Percentiles rank a stretch among this genome's conserved stretches.
These are phyloP conservation scores for Calephelis perditalis DNA, from an alignment of 2,888 invertebrate genomes.

Conservation along the genomic window DNA sequence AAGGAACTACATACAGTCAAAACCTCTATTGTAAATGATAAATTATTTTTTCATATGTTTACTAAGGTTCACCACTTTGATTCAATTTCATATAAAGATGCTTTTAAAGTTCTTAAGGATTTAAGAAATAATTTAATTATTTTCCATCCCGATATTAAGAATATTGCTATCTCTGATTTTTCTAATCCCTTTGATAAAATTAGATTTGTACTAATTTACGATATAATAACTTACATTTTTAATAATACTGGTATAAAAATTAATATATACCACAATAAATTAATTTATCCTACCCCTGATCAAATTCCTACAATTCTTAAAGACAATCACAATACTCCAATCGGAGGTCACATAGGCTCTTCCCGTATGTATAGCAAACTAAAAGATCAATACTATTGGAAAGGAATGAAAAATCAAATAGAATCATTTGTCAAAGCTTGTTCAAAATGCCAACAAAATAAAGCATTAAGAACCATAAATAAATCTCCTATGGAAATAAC, in stretches of 20 bases:
- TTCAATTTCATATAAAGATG: too few species aligned
- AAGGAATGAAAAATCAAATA: not conserved
- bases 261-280: too few species aligned
- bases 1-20: not conserved
- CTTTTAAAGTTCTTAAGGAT: too few species aligned
- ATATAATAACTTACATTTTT: too few species aligned
- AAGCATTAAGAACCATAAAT: constrained; percentile 9
- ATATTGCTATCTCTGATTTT: too few species aligned
- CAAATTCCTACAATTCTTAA: constrained; percentile 7
- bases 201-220: too few species aligned
- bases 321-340: constrained; percentile 2
- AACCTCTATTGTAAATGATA: not conserved
- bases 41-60: not conserved
- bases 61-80: too few species aligned
- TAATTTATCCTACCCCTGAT: not conserved
- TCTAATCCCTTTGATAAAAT: too few species aligned
- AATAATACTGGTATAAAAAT: too few species aligned
- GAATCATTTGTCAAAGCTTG: not conserved
- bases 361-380: not conserved
- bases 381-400: constrained; percentile 10
- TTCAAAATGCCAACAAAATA: constrained; percentile 7
- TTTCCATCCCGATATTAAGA: too few species aligned
- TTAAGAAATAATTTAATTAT: too few species aligned
- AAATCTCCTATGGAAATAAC: constrained; percentile 11
- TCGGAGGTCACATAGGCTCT: not conserved